These are phyloP conservation scores for Pogona vitticeps DNA, from an alignment of 2,113 vertebrate genomes.

Conservation along the genomic window DNA sequence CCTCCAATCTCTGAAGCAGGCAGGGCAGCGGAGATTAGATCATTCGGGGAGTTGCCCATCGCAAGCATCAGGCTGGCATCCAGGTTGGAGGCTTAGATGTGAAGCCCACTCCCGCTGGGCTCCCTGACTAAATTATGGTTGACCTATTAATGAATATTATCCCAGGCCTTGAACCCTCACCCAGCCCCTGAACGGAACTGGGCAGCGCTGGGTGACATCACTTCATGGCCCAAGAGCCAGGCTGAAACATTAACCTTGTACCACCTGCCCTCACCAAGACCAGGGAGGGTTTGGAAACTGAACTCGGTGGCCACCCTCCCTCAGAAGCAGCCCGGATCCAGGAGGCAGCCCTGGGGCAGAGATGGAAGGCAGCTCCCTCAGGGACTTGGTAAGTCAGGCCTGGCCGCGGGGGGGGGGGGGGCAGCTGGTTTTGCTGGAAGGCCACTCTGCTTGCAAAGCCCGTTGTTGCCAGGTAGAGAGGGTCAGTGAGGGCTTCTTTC, in stretches of 20 bases:
- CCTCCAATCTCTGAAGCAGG: too few species aligned
- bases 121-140: too few species aligned
- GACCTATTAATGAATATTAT: too few species aligned
- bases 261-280: slow-evolving; percentile 25
- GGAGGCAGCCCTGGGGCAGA: not conserved
- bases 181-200: not conserved
- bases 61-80: too few species aligned
- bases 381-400: slow-evolving; percentile 53
- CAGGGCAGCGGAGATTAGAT: too few species aligned
- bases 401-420: not conserved
- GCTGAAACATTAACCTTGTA: slow-evolving; percentile 63
- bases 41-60: too few species aligned
- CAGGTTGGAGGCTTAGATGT: too few species aligned
- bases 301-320: not conserved
- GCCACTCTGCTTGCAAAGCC: too few species aligned
- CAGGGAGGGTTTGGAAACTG: slow-evolving; percentile 24
- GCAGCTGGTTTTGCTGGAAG: not conserved
- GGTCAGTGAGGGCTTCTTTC: not conserved
- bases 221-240: slow-evolving; percentile 38
- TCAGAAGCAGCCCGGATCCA: not conserved
- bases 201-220: slow-evolving; percentile 53
- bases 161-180: too few species aligned
- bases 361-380: slow-evolving; percentile 44
- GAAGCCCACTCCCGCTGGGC: too few species aligned
- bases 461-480: too few species aligned